Evolutionary conservation across 2,888 invertebrate species (phyloP).

Genomic region (Drosophila vallismaia): DNA sequence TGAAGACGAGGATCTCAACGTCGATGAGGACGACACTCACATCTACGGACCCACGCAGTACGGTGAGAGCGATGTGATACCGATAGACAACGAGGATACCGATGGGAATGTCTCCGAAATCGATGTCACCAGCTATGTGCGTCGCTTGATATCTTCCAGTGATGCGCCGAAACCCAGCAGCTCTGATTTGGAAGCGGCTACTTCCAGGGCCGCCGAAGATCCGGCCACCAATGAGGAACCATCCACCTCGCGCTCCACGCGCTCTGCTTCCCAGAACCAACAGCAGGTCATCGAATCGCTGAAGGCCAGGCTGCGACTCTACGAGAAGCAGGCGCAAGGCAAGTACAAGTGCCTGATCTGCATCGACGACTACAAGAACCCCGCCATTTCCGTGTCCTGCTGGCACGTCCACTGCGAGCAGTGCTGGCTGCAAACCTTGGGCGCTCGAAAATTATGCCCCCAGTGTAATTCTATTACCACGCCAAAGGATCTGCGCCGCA

Average conservation of each 20-base stretch:
- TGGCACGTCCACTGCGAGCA: constrained; percentile 98
- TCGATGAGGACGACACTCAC: constrained; percentile 94
- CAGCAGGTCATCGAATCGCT: constrained; percentile 88
- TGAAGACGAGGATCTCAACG: constrained; percentile 90
- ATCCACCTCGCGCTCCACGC: constrained; percentile 42
- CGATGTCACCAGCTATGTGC: constrained; percentile 81
- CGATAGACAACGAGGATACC: constrained; percentile 84
- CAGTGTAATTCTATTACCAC: constrained; percentile 97
- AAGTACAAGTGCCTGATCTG: constrained; percentile 95
- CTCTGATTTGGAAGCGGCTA: constrained; percentile 26
- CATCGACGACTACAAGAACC: constrained; percentile 92
- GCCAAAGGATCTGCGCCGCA: constrained; percentile 92
- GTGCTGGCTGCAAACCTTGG: constrained; percentile 89
- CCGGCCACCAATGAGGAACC: constrained; percentile 20
- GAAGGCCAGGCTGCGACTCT: constrained; percentile 90
- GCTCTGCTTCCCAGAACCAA: constrained; percentile 51
- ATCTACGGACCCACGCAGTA: constrained; percentile 94
- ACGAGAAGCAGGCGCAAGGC: constrained; percentile 87
- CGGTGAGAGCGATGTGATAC: constrained; percentile 88
- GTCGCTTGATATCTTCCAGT: constrained; percentile 76
- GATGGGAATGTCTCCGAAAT: constrained; percentile 80
- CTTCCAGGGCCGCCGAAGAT: constrained; percentile 1
- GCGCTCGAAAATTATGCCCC: constrained; percentile 96
- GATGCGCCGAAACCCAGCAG: constrained; percentile 53
- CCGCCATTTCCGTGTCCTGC: constrained; percentile 96